Conservation (phyloP, 2,113 vertebrate species). For the Ceratotherium simum region DNA sequence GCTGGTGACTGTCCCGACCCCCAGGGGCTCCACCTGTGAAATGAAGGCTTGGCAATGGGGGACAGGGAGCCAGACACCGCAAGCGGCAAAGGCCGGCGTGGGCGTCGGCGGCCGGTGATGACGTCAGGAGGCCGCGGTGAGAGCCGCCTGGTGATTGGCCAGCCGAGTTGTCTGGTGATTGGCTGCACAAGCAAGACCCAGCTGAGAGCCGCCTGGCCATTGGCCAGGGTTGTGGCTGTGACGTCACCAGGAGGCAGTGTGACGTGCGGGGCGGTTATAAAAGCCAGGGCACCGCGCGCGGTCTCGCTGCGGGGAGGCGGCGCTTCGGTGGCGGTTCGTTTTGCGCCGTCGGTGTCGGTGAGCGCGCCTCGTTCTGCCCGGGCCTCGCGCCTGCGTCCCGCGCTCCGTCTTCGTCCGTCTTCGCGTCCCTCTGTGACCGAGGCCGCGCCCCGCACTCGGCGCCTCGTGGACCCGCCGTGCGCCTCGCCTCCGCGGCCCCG, state of each 20-base stretch:
- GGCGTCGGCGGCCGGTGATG: background rate
- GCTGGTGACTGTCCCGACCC: background rate
- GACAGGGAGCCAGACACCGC: rapidly evolving
- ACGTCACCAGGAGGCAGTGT: background rate
- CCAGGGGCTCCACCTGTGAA: background rate
- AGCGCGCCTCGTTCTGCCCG: background rate
- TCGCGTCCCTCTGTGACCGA: rapidly evolving
- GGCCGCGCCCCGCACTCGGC: background rate
- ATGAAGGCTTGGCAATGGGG: rapidly evolving
- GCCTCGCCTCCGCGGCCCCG: too few species aligned
- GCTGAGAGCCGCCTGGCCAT: background rate
- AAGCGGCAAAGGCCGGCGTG: background rate
- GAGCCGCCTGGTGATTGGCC: background rate
- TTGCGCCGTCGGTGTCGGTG: too few species aligned
- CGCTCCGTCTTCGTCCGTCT: rapidly evolving
- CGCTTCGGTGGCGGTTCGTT: too few species aligned
- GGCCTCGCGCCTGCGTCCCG: rapidly evolving
- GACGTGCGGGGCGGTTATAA: rapidly evolving
- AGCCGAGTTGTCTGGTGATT: too few species aligned
- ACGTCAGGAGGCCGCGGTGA: too few species aligned
- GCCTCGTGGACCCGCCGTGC: background rate
- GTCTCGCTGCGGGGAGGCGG: too few species aligned
- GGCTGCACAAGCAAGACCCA: too few species aligned
- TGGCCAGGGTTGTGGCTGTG: background rate
- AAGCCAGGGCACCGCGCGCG: too few species aligned